phyloP scores from a whole-genome alignment of 1,140 invertebrate species.

The Drosophila eugracilis region DNA sequence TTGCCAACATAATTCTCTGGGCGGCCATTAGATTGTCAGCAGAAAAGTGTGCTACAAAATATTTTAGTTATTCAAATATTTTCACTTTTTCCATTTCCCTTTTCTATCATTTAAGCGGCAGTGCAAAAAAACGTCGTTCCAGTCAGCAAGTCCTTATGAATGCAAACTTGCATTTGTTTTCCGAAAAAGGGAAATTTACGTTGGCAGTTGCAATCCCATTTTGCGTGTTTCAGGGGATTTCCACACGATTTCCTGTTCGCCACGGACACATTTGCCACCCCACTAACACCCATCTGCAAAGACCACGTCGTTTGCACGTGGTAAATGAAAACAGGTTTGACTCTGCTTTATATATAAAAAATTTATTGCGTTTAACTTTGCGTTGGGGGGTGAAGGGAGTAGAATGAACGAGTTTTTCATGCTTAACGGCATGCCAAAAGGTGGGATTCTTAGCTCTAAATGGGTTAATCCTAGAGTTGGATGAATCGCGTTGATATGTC shows the following conservation, averaged over 20 bases:
- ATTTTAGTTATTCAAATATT: constrained; percentile 1
- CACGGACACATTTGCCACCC: constrained; percentile 11
- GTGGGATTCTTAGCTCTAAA: constrained; percentile 43
- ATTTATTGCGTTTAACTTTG: constrained; percentile 70
- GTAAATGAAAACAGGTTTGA: constrained; percentile 25
- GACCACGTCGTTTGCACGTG: constrained; percentile 14
- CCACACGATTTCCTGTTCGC: constrained; percentile 52
- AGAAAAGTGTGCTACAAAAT: constrained; percentile 15
- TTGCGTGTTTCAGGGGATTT: constrained; percentile 66
- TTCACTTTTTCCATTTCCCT: constrained; percentile 25
- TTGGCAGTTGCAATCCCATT: constrained; percentile 65
- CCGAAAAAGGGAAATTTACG: constrained; percentile 58
- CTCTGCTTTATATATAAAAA: constrained; percentile 37
- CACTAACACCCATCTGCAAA: constrained; percentile 16
- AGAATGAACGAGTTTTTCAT: constrained; percentile 62
- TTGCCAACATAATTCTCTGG: not conserved
- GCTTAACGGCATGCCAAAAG: constrained; percentile 55
- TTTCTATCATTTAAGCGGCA: constrained; percentile 14
- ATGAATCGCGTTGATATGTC: constrained; percentile 23
- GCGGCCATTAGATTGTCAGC: constrained; percentile 6
- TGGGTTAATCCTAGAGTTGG: constrained; percentile 28
- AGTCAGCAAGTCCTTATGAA: constrained; percentile 26
- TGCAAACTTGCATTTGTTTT: constrained; percentile 35
- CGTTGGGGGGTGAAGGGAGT: constrained; percentile 3
- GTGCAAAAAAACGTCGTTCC: constrained; percentile 20